These are phyloP conservation scores for Macrostomum cliftonense DNA, from an alignment of 2,888 invertebrate genomes.

Conservation along the genomic window DNA sequence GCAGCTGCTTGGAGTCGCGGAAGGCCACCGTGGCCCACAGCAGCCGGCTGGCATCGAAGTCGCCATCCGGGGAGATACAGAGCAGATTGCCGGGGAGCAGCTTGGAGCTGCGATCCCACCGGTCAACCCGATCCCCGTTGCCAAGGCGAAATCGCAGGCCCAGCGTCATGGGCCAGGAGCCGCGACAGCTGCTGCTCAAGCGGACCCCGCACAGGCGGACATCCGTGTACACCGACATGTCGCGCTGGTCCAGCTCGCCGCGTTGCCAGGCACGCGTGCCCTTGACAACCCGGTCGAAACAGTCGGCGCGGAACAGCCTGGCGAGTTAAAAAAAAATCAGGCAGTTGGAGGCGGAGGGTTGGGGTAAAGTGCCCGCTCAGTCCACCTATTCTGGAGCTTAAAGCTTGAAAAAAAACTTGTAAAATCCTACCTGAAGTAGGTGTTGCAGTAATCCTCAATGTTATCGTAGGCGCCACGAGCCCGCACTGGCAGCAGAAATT, in stretches of 20 bases:
- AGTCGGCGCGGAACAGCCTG: constrained; percentile 12
- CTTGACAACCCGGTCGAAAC: constrained; percentile 8
- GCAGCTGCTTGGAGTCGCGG: constrained; percentile 7
- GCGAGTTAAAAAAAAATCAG: too few species aligned
- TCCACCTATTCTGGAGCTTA: too few species aligned
- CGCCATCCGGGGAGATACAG: constrained; percentile 11
- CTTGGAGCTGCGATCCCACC: constrained; percentile 10
- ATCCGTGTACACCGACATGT: constrained; percentile 12
- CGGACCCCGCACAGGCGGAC: constrained; percentile 7
- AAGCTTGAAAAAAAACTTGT: too few species aligned
- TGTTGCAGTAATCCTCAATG: too few species aligned
- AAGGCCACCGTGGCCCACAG: constrained; percentile 14
- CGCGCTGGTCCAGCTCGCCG: constrained; percentile 11
- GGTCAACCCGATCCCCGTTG: constrained; percentile 6
- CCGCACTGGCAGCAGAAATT: too few species aligned
- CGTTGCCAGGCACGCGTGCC: constrained; percentile 5
- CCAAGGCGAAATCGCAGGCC: constrained; percentile 3
- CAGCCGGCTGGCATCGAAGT: constrained; percentile 6
- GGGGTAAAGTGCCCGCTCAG: too few species aligned
- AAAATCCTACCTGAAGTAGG: too few species aligned
- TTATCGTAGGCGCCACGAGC: too few species aligned
- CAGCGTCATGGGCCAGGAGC: constrained; percentile 1
- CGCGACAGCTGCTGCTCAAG: not conserved
- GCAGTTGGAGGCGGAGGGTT: too few species aligned
- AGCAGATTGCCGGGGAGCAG: constrained; percentile 13